A percentile compares a stretch with the other conserved stretches of the same genome.
Evolutionary conservation across 2,113 vertebrate genomes (phyloP).

Genomic region (Gopherus evgoodei): DNA sequence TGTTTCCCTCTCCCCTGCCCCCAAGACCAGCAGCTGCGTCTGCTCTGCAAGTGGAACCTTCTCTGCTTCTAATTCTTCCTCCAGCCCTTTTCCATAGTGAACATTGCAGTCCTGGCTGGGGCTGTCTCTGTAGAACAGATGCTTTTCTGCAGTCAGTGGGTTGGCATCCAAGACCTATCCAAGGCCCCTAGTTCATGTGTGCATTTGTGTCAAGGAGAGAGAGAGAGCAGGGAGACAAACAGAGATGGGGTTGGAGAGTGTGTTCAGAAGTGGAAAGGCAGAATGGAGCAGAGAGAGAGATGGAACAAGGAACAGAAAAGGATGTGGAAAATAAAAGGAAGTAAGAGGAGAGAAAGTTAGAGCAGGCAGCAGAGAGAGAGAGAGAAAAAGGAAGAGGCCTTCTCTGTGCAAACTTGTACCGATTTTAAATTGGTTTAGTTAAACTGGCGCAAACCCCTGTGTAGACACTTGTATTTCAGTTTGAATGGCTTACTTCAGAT

Average conservation of each 20-base stretch:
- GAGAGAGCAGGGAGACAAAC: conserved; percentile 27
- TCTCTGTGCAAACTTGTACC: conserved; percentile 36
- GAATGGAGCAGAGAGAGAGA: conserved; percentile 51
- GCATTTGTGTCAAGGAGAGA: neutral
- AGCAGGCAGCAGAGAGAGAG: conserved; percentile 38
- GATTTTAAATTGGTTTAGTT: conserved; percentile 57
- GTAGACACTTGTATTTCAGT: conserved; percentile 25
- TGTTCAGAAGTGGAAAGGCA: conserved; percentile 51
- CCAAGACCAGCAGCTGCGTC: neutral
- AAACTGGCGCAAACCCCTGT: conserved; percentile 67
- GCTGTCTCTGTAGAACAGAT: neutral
- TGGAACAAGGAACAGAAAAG: conserved; percentile 34
- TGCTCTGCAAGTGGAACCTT: neutral
- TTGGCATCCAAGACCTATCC: conserved; percentile 53
- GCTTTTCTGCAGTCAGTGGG: neutral
- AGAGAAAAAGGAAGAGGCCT: conserved; percentile 46
- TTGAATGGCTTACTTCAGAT: conserved; percentile 63
- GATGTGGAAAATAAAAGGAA: neutral
- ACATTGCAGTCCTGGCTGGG: neutral
- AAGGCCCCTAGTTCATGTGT: conserved; percentile 1
- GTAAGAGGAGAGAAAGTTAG: conserved; percentile 43
- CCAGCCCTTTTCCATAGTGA: neutral
- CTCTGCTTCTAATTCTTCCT: conserved; percentile 31
- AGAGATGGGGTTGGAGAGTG: conserved; percentile 49
- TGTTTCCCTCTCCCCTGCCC: neutral